Evolutionary conservation across 1,140 invertebrate genomes (phyloP).

Genomic region (Nixonia krombeini): DNA sequence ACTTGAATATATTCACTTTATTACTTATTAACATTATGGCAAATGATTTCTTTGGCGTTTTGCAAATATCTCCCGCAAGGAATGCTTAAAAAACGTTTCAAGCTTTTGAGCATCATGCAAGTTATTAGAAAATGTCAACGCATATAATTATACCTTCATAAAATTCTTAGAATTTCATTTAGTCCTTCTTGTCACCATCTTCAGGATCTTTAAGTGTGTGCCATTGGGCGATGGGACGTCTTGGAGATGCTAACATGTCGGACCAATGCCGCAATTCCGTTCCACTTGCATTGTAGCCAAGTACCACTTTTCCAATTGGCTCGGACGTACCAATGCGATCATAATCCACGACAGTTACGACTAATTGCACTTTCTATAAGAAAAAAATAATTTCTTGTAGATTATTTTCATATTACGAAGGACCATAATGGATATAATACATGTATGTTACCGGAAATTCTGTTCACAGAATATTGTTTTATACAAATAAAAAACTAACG

Average conservation of each 20-base stretch:
- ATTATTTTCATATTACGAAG: no score
- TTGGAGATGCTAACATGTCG: slow-evolving; percentile 98
- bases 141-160: slow-evolving; percentile 40
- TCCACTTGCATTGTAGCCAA: slow-evolving; percentile 97
- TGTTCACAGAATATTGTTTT: no score
- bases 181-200: slow-evolving; percentile 92
- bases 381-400: slow-evolving; percentile 14
- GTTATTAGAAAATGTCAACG: background rate
- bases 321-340: slow-evolving; percentile 99
- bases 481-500: no score
- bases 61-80: no score
- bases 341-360: slow-evolving; percentile 99
- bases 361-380: slow-evolving; percentile 96
- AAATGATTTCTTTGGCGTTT: no score
- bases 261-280: slow-evolving; percentile 99
- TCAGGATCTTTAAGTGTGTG: slow-evolving; percentile 98
- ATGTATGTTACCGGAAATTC: no score
- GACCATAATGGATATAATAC: no score
- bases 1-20: no score
- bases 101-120: background rate
- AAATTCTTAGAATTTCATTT: slow-evolving; percentile 61
- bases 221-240: slow-evolving; percentile 99
- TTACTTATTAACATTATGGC: no score
- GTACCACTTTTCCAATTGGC: slow-evolving; percentile 96
- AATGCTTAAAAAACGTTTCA: no score